Conservation (phyloP, 2,888 invertebrate species). For the Cremastinae sp. region DNA sequence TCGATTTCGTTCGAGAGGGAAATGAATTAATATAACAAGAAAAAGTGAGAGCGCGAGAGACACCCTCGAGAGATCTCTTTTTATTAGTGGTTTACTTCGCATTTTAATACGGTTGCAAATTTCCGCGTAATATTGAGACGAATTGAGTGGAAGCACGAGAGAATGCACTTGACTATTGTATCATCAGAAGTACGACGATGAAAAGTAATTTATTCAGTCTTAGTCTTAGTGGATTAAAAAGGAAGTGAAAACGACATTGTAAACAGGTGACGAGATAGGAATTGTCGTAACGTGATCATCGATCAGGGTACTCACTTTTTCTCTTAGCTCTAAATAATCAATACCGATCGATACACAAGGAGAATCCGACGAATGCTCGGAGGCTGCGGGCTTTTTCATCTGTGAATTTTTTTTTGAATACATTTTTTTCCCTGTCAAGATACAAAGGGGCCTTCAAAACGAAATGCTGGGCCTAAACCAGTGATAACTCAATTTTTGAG, state of each 20-base stretch:
- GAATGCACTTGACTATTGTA: slow-evolving; percentile 27
- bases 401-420: not conserved
- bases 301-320: slow-evolving; percentile 66
- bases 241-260: slow-evolving; percentile 35
- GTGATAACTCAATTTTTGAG: not conserved
- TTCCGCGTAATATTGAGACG: slow-evolving; percentile 3
- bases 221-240: slow-evolving; percentile 50
- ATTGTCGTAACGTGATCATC: slow-evolving; percentile 60
- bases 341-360: slow-evolving; percentile 15
- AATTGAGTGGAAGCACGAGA: slow-evolving; percentile 18
- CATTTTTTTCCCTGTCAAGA: slow-evolving; percentile 5
- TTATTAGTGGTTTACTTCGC: slow-evolving; percentile 11
- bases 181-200: slow-evolving; percentile 42
- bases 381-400: slow-evolving; percentile 24
- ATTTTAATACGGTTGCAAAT: not conserved
- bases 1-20: slow-evolving; percentile 42
- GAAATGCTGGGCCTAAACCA: slow-evolving; percentile 39
- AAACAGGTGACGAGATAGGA: slow-evolving; percentile 43
- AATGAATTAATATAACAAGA: slow-evolving; percentile 10
- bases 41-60: slow-evolving; percentile 4
- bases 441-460: slow-evolving; percentile 46
- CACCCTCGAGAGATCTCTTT: slow-evolving; percentile 30
- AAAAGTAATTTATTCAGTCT: slow-evolving; percentile 71
- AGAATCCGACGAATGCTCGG: slow-evolving; percentile 4
- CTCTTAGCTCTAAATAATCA: slow-evolving; percentile 25